phyloP scores from a whole-genome alignment of 2,797 vertebrate species.

The Mus minutoides region DNA sequence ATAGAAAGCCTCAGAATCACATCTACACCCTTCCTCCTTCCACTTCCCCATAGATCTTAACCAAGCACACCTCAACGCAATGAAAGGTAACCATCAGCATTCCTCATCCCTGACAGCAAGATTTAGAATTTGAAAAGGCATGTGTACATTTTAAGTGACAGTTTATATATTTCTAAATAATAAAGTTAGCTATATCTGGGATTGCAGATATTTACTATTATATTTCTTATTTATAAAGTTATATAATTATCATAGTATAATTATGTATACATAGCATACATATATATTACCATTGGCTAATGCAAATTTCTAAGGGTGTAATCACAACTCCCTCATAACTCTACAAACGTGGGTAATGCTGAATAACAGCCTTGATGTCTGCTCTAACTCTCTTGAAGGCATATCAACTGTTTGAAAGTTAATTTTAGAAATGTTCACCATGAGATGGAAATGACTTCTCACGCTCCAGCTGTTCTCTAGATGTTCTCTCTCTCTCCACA shows the following conservation, averaged over 20 bases:
- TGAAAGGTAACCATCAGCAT: not conserved
- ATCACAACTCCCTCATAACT: not conserved
- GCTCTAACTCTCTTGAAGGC: not conserved
- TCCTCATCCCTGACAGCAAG: not conserved
- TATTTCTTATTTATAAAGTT: slow-evolving; percentile 21
- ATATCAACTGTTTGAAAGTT: not conserved
- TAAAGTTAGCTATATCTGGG: not conserved
- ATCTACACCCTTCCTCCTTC: not conserved
- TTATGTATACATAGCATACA: not conserved
- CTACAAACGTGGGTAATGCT: not conserved
- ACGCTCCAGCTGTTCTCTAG: not conserved
- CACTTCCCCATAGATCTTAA: not conserved
- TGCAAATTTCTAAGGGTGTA: not conserved
- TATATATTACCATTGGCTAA: not conserved
- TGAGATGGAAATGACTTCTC: slow-evolving; percentile 20
- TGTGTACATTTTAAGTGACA: not conserved
- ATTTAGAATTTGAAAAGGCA: not conserved
- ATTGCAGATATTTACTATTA: not conserved
- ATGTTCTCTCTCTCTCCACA: not conserved
- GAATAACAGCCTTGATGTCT: not conserved
- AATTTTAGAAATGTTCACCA: slow-evolving; percentile 39
- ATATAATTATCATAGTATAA: not conserved
- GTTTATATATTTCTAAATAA: not conserved
- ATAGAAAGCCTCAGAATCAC: not conserved
- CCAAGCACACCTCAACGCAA: not conserved